Evolutionary conservation across 2,888 invertebrate genomes (phyloP).

Genomic region (Eudemis profundana): DNA sequence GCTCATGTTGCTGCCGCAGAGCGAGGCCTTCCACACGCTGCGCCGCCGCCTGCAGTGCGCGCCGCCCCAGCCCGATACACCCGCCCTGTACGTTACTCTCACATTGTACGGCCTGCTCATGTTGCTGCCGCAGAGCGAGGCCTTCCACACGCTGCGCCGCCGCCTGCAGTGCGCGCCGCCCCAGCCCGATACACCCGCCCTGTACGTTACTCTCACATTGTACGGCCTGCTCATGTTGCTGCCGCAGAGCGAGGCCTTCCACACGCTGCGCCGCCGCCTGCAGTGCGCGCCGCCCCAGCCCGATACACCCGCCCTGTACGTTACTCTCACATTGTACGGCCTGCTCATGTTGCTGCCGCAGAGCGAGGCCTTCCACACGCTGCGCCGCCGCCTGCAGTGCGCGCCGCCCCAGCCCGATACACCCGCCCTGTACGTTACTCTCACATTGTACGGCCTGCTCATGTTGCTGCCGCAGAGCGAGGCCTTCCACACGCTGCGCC

Average conservation of each 20-base stretch:
- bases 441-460: slow-evolving; percentile 88
- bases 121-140: slow-evolving; percentile 98
- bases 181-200: slow-evolving; percentile 87
- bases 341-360: slow-evolving; percentile 99
- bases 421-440: slow-evolving; percentile 90
- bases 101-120: slow-evolving; percentile 92
- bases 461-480: slow-evolving; percentile 99
- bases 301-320: slow-evolving; percentile 91
- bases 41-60: slow-evolving; percentile 88
- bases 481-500: slow-evolving; percentile 94
- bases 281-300: slow-evolving; percentile 83
- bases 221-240: slow-evolving; percentile 97
- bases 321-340: slow-evolving; percentile 78
- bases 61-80: slow-evolving; percentile 83
- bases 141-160: slow-evolving; percentile 93
- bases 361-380: slow-evolving; percentile 96
- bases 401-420: slow-evolving; percentile 84
- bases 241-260: slow-evolving; percentile 99
- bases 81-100: slow-evolving; percentile 21
- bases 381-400: slow-evolving; percentile 89
- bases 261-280: slow-evolving; percentile 91
- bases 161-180: slow-evolving; percentile 86
- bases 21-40: slow-evolving; percentile 96
- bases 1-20: slow-evolving; percentile 98
- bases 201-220: slow-evolving; percentile 87